Base-by-base conservation (phyloP, 2,113 vertebrate genomes). In the Mustela nigripes region DNA sequence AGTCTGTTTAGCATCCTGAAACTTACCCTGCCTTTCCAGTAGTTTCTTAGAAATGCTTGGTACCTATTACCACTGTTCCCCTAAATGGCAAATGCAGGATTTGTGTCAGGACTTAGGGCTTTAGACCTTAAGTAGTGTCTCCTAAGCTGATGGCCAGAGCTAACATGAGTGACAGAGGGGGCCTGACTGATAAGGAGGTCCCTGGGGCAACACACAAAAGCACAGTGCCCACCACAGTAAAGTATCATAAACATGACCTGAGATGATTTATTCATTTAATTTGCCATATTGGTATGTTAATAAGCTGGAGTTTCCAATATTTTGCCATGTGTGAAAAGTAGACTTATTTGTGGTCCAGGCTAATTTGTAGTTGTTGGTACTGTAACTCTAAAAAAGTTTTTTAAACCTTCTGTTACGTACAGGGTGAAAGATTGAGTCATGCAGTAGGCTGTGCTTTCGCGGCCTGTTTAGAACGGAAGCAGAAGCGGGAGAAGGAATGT, bases 401-500 rank as follows among this genome's bases (percentile, higher is more conserved):
- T 67, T 36, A 71, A 93, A 96, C 58, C 63, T 60, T 96, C 71
- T 84, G 42, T 69, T 94, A 1, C 19, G 10, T 36, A 2, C 99
- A 99, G 99, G 99, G 99, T 45, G 99, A 99, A 96, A 99, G 99
- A 78, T 98, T 99, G 98, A 99, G 99, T 97, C 99, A 99, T 6
- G 99, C 99, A 24, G 99, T 99, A 83, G 99, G 99, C 96, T 99
- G 99, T 94, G 99, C 99, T 0, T 99, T 99, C 78, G 99, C 99
- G 12, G 99, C 99, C 1, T 99, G 99, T 97, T 98, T 99, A 98
- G 99, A 99, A 98, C 98, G 99, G 53, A 99, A 99, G 97, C 99
- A 99, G 99, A 99, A 99, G 97, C 98, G 99, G 69, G 99, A 99
- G 98, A 99, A 99, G 98, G 99, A 99, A 98, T 99, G 99, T 58